Evolutionary conservation across 1,140 invertebrate species (phyloP).

Genomic region (Drosophila ambigua): DNA sequence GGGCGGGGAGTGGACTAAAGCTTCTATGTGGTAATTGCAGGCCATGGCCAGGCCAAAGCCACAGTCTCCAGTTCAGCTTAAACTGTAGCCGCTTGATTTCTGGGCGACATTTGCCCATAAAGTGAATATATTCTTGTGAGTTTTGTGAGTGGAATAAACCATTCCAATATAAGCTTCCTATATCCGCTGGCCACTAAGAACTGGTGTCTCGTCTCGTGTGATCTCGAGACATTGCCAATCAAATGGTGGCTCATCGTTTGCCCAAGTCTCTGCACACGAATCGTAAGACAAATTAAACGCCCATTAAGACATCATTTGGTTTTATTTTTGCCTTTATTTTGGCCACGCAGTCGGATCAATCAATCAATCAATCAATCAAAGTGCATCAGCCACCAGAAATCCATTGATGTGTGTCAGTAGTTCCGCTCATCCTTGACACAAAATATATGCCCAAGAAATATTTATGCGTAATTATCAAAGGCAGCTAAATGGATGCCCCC

Average conservation of each 20-base stretch:
- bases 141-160: too few species aligned
- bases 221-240: neutral
- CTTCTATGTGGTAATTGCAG: slow-evolving; percentile 58
- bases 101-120: slow-evolving; percentile 9
- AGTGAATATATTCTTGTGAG: neutral
- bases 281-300: slow-evolving; percentile 53
- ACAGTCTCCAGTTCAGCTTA: slow-evolving; percentile 35
- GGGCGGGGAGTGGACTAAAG: slow-evolving; percentile 10
- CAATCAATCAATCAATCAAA: slow-evolving; percentile 55
- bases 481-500: slow-evolving; percentile 40
- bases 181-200: too few species aligned
- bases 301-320: slow-evolving; percentile 64
- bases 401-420: slow-evolving; percentile 39
- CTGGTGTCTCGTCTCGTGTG: neutral
- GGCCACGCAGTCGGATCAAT: slow-evolving; percentile 36
- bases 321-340: slow-evolving; percentile 22
- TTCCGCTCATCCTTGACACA: slow-evolving; percentile 77
- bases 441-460: slow-evolving; percentile 37
- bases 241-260: slow-evolving; percentile 9
- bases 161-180: too few species aligned
- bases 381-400: slow-evolving; percentile 39
- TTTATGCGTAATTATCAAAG: slow-evolving; percentile 68
- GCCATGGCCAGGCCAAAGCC: slow-evolving; percentile 36
- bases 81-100: slow-evolving; percentile 40
- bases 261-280: slow-evolving; percentile 3